Evolutionary conservation across 1,140 invertebrate genomes (phyloP).

Genomic region (Ceratina japonica): DNA sequence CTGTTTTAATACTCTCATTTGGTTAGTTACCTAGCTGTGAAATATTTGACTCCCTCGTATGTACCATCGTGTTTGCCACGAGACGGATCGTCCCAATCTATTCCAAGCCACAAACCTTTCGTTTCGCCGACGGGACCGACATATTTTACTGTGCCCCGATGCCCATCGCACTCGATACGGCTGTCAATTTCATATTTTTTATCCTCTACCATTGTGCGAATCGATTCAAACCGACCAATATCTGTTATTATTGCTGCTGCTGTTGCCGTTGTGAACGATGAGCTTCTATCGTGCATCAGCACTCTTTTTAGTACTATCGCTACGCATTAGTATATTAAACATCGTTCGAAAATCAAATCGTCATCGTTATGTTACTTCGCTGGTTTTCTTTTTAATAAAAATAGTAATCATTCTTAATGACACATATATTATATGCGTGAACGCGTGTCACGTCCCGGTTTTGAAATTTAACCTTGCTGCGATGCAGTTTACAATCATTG

Average conservation of each 20-base stretch:
- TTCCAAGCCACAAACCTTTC: slow-evolving; percentile 89
- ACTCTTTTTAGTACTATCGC: too few species aligned
- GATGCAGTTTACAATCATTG: too few species aligned
- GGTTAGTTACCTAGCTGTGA: slow-evolving; percentile 84
- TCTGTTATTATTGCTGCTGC: too few species aligned
- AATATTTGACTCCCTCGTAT: slow-evolving; percentile 90
- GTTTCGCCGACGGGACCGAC: slow-evolving; percentile 81
- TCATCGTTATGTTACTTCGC: too few species aligned
- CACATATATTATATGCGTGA: not conserved
- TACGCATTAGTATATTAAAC: too few species aligned
- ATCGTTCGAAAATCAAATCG: too few species aligned
- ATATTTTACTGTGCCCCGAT: slow-evolving; percentile 81
- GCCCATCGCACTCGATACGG: slow-evolving; percentile 81
- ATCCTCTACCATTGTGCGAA: slow-evolving; percentile 74
- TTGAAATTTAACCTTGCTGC: too few species aligned
- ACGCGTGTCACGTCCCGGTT: too few species aligned
- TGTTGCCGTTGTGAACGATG: not conserved
- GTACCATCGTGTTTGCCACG: slow-evolving; percentile 95
- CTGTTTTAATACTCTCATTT: not conserved
- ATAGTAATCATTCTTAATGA: too few species aligned
- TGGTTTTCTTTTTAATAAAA: too few species aligned
- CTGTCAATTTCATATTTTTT: slow-evolving; percentile 77
- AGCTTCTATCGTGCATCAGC: not conserved
- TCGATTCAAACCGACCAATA: not conserved
- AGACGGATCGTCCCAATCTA: slow-evolving; percentile 94